Base-by-base conservation (phyloP, 2,888 invertebrate genomes). In the Glaucopsyche alexis region DNA sequence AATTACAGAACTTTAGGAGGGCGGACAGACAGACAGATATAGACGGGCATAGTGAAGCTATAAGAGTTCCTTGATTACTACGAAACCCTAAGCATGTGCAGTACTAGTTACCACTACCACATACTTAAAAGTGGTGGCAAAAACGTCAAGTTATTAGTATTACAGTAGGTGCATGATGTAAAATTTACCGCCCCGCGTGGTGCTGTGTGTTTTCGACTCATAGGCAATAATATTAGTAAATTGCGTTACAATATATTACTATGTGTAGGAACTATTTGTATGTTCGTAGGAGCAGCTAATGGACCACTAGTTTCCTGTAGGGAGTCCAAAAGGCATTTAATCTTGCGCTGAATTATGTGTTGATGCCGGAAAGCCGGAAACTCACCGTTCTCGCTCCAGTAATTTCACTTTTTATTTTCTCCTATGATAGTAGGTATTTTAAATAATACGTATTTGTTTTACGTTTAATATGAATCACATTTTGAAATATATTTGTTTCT, bases 311-410 rank as follows among this genome's bases (percentile, higher is more conserved):
- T 83, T 85, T 91, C 89, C 91, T 85, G 85, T 80, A 81, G 85
- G 86, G 83, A 84, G 86, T 86, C 86, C 86, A 86, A 88, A 87
- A 85, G 88, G 89, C 89, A 90, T 91, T 91, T 90, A 91, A 91
- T 92, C 90, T 90, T 86, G 81, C 81, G 81, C 81, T 90, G 88
- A 91, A 87, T 91, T 91, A 91, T 92, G 91, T 90, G 90, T 87
- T 87, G 88, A 87, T 86, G 87, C 84, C 86, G 85, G 87, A 84
- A 82, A 82, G 84, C 87, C 89, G 88, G 89, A 87, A 89, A 91
- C 88, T 72, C 83, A 84, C 85, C 83, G 84, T 86, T 84, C 84
- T 84, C 85, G 83, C 86, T 85, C 84, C 81, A 85, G 83, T 87
- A 85, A 89, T 89, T 88, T 83, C 80, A 84, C 81, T 87, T 89